Evolutionary conservation across 2,113 vertebrate species (phyloP).

Genomic region (Paralichthys olivaceus): DNA sequence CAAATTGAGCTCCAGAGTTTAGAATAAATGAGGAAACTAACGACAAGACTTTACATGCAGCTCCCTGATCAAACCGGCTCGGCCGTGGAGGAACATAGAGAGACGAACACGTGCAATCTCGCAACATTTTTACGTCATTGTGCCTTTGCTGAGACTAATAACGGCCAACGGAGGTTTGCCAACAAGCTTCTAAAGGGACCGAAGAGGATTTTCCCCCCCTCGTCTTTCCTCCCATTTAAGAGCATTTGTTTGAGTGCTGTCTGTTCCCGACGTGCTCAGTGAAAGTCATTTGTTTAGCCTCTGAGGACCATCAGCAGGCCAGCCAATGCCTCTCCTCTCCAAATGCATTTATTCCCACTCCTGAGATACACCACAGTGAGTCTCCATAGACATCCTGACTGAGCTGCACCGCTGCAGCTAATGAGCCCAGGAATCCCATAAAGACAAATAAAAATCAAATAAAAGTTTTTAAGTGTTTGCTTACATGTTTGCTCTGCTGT

Average conservation of each 20-base stretch:
- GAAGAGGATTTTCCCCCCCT: slow-evolving; percentile 36
- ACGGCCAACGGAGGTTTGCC: slow-evolving; percentile 49
- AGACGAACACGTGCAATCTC: slow-evolving; percentile 20
- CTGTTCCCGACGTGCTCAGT: slow-evolving; percentile 38
- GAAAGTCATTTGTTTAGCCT: slow-evolving; percentile 66
- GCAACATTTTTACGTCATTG: slow-evolving; percentile 11
- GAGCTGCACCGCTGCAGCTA: slow-evolving; percentile 47
- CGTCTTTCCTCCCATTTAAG: slow-evolving; percentile 43
- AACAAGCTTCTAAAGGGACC: slow-evolving; percentile 34
- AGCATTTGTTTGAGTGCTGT: slow-evolving; percentile 69
- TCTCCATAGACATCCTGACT: slow-evolving; percentile 48
- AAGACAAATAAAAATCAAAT: slow-evolving; percentile 57
- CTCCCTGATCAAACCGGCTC: slow-evolving; percentile 12
- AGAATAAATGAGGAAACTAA: slow-evolving; percentile 19
- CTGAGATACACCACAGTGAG: slow-evolving; percentile 27
- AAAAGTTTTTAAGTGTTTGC: slow-evolving; percentile 58
- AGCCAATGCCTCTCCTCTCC: slow-evolving; percentile 52
- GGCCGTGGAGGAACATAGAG: slow-evolving; percentile 12
- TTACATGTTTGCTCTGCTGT: slow-evolving; percentile 34
- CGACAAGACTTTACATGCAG: slow-evolving; percentile 5
- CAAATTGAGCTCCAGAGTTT: not conserved
- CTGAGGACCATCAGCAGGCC: slow-evolving; percentile 62
- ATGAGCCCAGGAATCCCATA: slow-evolving; percentile 55
- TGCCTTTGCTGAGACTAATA: slow-evolving; percentile 31
- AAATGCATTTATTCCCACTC: slow-evolving; percentile 71